Conservation (phyloP, 23 tunicate genomes). For the Halocynthia roretzi region DNA sequence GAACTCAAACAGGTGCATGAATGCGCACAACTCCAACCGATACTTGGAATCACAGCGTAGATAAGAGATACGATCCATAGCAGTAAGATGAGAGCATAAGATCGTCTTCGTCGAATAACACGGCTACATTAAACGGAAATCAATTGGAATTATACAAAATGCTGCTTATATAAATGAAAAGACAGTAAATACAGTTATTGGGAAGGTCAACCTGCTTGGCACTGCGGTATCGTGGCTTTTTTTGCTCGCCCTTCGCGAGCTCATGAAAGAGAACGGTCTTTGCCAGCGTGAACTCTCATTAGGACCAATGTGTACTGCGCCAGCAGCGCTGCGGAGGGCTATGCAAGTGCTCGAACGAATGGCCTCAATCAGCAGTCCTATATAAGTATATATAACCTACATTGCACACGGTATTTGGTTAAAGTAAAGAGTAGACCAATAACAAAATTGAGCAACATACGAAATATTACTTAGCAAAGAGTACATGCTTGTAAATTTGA, state of each 20-base stretch:
- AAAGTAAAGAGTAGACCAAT: too few relatives aligned
- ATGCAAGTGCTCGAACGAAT: slow-evolving; percentile 58
- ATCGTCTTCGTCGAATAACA: slow-evolving; percentile 52
- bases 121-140: slow-evolving; percentile 8
- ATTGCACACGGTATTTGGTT: neutral
- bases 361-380: slow-evolving; percentile 77
- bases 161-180: neutral
- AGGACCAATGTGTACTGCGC: slow-evolving; percentile 13
- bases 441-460: too few relatives aligned
- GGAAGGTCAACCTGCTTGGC: slow-evolving; percentile 13
- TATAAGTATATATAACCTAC: neutral
- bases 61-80: slow-evolving; percentile 62
- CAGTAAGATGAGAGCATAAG: slow-evolving; percentile 37
- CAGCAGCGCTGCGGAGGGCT: slow-evolving; percentile 57
- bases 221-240: slow-evolving; percentile 20
- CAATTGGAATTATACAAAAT: neutral
- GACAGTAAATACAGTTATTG: neutral
- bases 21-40: slow-evolving; percentile 56
- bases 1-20: slow-evolving; percentile 63
- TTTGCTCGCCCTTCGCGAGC: slow-evolving; percentile 3
- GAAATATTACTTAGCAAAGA: too few relatives aligned
- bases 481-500: too few relatives aligned
- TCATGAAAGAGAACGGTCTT: neutral
- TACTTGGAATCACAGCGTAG: slow-evolving; percentile 49
- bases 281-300: neutral